Evolutionary conservation across 2,797 vertebrate genomes (phyloP), one percentile per base, ranked within the genome.

Genomic region (Notolabrus celidotus): DNA sequence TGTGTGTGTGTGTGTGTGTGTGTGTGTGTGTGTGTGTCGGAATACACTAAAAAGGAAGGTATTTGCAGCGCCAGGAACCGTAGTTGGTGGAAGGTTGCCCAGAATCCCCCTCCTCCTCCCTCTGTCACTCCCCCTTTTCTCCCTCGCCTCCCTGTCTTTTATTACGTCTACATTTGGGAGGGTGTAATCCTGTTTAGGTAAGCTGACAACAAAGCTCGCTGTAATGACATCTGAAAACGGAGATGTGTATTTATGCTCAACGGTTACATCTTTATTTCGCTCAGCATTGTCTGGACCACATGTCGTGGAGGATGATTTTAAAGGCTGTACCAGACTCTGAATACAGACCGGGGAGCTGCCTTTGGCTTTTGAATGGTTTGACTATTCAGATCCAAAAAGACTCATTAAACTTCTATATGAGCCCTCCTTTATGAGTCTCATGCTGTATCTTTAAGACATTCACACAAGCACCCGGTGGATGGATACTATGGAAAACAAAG

Each of bases 141-240:
- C 58, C 61, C 74, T 53, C 55, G 2, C n/a, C 67, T 45, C 46
- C 34, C 3, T 36, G 57, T 67, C 50, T 2, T 36, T 69, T 66
- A 52, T 81, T 23, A 58, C 55, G 22, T 51, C 54, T 42, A 36
- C 79, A 59, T 75, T 75, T 45, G 34, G 56, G 67, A 9, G 41
- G 42, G 36, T 39, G 53, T 74, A 71, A 80, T 82, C 56, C 66
- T 60, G 59, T 80, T 71, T 34, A 63, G 67, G 49, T 61, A 70
- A 43, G 51, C 50, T 10, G 50, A 46, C 49, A 16, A 57, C 34
- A 64, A 62, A 63, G 43, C 70, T 6, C 1, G 53, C 16, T 41
- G 20, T 2, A 9, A 47, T 19, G 57, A 43, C 65, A 41, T 33
- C 67, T 49, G 17, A 58, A 42, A 23, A 53, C 25, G 10, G 49